A percentile compares a stretch with the other conserved stretches of the same genome.
Conservation (phyloP, 2,113 vertebrate species). For the Chloroceryle aenea region DNA sequence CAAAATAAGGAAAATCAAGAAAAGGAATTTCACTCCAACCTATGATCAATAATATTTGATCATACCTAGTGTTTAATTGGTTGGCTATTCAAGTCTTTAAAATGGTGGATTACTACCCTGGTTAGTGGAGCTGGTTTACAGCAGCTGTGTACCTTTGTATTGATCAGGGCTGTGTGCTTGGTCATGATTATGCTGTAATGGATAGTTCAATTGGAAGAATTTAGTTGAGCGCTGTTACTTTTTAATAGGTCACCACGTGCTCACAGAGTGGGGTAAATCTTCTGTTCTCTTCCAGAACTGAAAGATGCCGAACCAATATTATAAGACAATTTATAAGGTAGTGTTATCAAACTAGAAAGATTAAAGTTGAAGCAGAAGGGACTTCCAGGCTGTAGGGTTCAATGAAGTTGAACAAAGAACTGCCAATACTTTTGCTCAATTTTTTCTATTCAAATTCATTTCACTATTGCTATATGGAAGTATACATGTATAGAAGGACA, state of each 20-base stretch:
- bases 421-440: neutral
- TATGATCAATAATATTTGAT: constrained; percentile 77
- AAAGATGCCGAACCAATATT: neutral
- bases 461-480: neutral
- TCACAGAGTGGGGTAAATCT: neutral
- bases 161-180: constrained; percentile 63
- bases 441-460: neutral
- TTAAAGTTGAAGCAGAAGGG: neutral
- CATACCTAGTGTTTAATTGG: constrained; percentile 75
- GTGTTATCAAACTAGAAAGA: neutral
- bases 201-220: constrained; percentile 47
- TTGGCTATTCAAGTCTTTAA: constrained; percentile 74
- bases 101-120: constrained; percentile 65
- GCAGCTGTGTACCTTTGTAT: constrained; percentile 58
- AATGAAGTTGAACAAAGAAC: neutral
- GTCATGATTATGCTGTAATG: constrained; percentile 65
- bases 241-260: neutral
- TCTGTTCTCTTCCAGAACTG: constrained; percentile 10
- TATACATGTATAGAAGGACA: neutral
- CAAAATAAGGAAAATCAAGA: constrained; percentile 35
- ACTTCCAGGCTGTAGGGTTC: neutral
- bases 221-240: constrained; percentile 42
- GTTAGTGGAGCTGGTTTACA: constrained; percentile 60
- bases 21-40: constrained; percentile 68
- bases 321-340: neutral